phyloP scores from a whole-genome alignment of 1,140 invertebrate genomes.

The Charaxes varanes region DNA sequence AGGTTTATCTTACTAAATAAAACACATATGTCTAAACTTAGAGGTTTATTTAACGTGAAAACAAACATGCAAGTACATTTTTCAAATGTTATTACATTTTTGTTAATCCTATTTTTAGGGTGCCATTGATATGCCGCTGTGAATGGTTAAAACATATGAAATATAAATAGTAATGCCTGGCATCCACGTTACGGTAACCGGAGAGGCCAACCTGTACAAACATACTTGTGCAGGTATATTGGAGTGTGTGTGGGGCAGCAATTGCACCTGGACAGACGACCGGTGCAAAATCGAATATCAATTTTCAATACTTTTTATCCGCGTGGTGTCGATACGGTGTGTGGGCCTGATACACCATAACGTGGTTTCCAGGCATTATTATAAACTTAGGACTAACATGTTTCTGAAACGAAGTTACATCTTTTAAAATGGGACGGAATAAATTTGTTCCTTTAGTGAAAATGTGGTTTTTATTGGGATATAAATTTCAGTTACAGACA shows the following conservation, averaged over 20 bases:
- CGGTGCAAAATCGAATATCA: no score
- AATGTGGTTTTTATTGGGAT: constrained; percentile 1
- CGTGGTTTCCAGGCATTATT: no score
- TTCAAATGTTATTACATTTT: constrained; percentile 55
- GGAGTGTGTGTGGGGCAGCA: no score
- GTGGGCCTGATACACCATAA: no score
- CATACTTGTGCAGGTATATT: no score
- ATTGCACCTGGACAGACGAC: no score
- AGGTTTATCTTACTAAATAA: no score
- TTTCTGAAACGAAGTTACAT: constrained; percentile 28
- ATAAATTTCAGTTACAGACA: no score
- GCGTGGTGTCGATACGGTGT: no score
- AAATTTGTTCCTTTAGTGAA: constrained; percentile 12
- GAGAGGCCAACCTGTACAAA: no score
- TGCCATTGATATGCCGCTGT: constrained; percentile 60
- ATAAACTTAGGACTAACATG: constrained; percentile 36
- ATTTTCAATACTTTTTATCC: no score
- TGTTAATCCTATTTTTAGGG: constrained; percentile 39
- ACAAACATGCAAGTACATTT: constrained; percentile 67
- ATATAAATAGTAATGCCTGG: constrained; percentile 26
- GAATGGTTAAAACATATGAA: constrained; percentile 52
- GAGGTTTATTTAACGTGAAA: constrained; percentile 59
- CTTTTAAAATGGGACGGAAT: constrained; percentile 32
- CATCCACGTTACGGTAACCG: no score
- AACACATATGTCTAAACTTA: constrained; percentile 3